phyloP scores from a whole-genome alignment of 2,797 vertebrate genomes.

The Arctocebus calabarensis region DNA sequence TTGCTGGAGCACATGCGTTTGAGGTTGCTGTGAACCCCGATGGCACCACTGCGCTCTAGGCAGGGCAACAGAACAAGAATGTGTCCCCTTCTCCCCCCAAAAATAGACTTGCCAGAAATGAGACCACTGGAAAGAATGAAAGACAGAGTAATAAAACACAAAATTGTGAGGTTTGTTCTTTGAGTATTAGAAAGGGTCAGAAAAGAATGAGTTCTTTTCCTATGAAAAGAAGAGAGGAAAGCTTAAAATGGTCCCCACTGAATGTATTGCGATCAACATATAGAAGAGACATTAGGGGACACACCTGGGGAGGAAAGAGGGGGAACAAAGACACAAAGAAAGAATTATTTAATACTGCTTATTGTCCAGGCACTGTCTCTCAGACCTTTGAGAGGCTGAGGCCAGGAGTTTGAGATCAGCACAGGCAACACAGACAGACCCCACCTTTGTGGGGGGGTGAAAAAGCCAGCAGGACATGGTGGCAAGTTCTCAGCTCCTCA shows the following conservation, averaged over 20 bases:
- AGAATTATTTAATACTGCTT: background rate
- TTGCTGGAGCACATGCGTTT: no score
- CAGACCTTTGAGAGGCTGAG: no score
- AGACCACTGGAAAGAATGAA: background rate
- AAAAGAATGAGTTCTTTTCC: background rate
- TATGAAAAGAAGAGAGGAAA: background rate
- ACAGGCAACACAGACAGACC: no score
- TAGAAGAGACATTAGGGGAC: background rate
- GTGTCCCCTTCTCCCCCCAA: no score
- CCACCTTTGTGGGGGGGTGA: no score
- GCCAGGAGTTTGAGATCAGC: no score
- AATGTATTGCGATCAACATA: background rate
- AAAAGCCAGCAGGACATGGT: no score
- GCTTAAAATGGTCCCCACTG: background rate
- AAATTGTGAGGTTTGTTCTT: background rate
- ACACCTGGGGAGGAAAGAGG: background rate
- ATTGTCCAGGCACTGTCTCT: background rate
- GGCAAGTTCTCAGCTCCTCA: no score
- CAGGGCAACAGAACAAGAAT: no score
- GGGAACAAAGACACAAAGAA: background rate
- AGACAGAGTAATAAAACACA: background rate
- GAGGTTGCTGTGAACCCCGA: no score
- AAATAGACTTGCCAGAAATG: background rate
- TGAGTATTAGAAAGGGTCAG: background rate
- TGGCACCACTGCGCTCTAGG: no score